Conservation (phyloP, 2,113 vertebrate genomes). For the Micronisus gabar region DNA sequence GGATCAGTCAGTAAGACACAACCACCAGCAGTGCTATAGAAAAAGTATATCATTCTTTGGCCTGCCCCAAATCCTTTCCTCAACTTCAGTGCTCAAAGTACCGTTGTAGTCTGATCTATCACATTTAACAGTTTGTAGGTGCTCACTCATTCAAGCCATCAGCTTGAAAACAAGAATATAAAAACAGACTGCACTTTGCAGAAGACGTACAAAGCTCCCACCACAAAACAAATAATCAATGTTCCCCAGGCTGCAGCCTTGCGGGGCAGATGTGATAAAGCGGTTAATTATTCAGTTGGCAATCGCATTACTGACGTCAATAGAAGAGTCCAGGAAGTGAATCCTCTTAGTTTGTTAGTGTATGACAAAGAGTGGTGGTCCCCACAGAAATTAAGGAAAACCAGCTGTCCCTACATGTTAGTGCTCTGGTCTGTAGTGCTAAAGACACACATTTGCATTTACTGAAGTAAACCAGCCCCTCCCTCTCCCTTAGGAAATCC, state of each 20-base stretch:
- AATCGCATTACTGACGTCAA: slow-evolving; percentile 75
- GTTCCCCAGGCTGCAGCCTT: slow-evolving; percentile 1
- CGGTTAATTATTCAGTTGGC: slow-evolving; percentile 67
- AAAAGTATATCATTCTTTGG: background rate
- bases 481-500: slow-evolving; percentile 28
- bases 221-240: slow-evolving; percentile 32
- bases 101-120: background rate
- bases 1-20: background rate
- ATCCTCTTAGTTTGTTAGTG: slow-evolving; percentile 56
- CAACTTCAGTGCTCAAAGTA: background rate
- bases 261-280: slow-evolving; percentile 52
- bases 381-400: slow-evolving; percentile 36
- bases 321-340: slow-evolving; percentile 65
- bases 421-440: background rate
- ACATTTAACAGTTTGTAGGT: background rate
- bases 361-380: slow-evolving; percentile 45
- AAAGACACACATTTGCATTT: background rate
- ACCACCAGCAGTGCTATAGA: background rate
- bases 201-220: background rate
- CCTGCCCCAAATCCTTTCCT: background rate
- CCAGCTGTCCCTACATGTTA: background rate
- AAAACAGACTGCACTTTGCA: background rate
- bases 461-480: background rate
- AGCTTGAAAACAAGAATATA: background rate
- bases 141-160: background rate